Evolutionary conservation across 2,113 vertebrate species (phyloP), one percentile per base, ranked within the genome.

Genomic region (Zosterops borbonicus): DNA sequence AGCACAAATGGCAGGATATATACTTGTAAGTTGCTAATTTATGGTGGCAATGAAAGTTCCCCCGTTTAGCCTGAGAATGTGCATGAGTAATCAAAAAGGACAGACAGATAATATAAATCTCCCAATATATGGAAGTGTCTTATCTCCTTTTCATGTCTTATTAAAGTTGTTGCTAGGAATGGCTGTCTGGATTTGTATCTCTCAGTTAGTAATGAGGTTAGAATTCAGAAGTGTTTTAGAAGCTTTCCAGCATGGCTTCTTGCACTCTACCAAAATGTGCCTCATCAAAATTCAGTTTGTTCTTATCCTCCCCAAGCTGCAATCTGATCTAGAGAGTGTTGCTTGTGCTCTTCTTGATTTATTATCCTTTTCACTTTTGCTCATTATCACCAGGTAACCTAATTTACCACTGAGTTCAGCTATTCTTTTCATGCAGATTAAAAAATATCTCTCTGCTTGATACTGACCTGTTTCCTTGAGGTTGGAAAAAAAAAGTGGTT

Each of bases 331-430:
- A 27, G 25, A 79, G 27, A 46, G 17, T 62, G 55, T 50, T 88
- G 42, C 47, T 80, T 73, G 63, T 8, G 14, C 39, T 74, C 71
- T 42, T 25, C 21, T 76, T 96, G 92, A 94, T 95, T 96, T 95
- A 95, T 96, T 93, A 83, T 49, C 75, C 90, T 52, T 92, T 88
- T 86, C 79, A 55, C 37, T 93, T 90, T 24, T 90, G 25, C 59
- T 94, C 71, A 74, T 94, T 96, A 94, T 83, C 86, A 63, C 59
- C 49, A 69, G 46, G 70, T 93, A 93, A 80, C 75, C 46, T 86
- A 69, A 96, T 96, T 92, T 90, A 50, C 78, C 71, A 70, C 9
- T 1, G 9, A 83, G 39, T 76, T 70, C 79, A 50, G 41, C 50
- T 86, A 15, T 55, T 39, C 2, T 92, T 86, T 62, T 24, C 31